Base-by-base conservation (phyloP, 2,797 vertebrate species). In the Clarias platycephalus region DNA sequence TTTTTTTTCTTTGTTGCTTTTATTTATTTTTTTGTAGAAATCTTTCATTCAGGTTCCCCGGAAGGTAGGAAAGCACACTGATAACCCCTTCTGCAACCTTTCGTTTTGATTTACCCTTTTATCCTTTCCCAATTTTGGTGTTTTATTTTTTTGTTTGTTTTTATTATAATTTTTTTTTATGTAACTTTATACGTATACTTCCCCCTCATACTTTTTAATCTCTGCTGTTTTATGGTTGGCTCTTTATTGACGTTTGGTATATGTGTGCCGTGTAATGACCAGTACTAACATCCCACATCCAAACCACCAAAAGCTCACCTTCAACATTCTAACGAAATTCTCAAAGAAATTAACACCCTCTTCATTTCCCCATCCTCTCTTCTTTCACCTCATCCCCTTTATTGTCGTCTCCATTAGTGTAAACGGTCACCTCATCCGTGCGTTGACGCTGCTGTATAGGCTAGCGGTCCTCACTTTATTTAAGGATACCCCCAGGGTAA, bases 11-110 rank as follows among this genome's bases (percentile, higher is more conserved):
- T 71, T 86, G 68, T 80, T 92, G 89, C 91, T 92, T 92, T 94
- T 91, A 90, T 92, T 95, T 95, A 1, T 31, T 37, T 96, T 96
- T 96, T 96, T 97, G 93, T 98, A 98, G 97, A 98, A 98, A 97
- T 97, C 95, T 98, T 94, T 98, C 97, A 96, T 95, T 98, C 96
- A 97, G 97, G 96, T 97, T 98, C 96, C 95, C 96, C 89, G 97
- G 96, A 98, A 98, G 97, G 97, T 98, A 98, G 97, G 97, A 95
- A 95, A 95, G 92, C 92, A 93, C 92, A 93, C 95, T 81, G 90
- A 92, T 93, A 91, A 93, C 90, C 90, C 90, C 90, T 58, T 70
- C 80, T 82, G 58, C 82, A 68, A 62, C 75, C 53, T 71, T 85
- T 82, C 18, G 62, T 74, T 84, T 93, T 92, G 83, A 88, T 92